Evolutionary conservation across 2,113 vertebrate species (phyloP).

Genomic region (Semicossyphus pulcher): DNA sequence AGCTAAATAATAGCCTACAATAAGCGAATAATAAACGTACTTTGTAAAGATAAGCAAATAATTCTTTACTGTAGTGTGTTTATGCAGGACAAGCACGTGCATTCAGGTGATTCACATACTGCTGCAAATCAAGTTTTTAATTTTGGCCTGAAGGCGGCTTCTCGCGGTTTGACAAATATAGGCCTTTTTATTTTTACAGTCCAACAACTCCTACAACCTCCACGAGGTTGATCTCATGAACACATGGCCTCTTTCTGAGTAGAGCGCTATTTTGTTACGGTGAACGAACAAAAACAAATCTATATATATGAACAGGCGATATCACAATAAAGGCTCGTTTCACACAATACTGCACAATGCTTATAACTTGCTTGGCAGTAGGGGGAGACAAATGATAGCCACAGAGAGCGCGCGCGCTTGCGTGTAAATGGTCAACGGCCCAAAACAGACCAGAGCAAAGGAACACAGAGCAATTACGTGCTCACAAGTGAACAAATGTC

Average conservation of each 20-base stretch:
- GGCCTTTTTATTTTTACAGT: neutral
- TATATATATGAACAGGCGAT: too few relatives aligned
- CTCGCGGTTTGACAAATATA: neutral
- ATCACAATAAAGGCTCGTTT: neutral
- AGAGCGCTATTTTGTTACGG: neutral
- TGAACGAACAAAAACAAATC: neutral
- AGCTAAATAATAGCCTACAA: too few relatives aligned
- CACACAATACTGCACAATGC: neutral
- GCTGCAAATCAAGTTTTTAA: constrained; percentile 4
- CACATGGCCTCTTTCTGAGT: neutral
- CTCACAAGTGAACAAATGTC: neutral
- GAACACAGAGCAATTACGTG: constrained; percentile 36
- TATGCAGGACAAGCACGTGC: constrained; percentile 11
- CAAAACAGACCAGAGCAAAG: constrained; percentile 63
- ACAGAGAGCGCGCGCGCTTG: constrained; percentile 33
- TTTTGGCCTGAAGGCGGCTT: constrained; percentile 7
- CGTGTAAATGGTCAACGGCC: neutral
- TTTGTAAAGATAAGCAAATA: too few relatives aligned
- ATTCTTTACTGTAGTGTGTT: neutral
- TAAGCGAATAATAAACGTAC: too few relatives aligned
- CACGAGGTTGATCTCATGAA: neutral
- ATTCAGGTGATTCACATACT: constrained; percentile 12
- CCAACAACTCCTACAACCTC: too few relatives aligned
- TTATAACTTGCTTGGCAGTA: constrained; percentile 30
- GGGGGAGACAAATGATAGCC: constrained; percentile 61